Base-by-base conservation (phyloP, 2,888 invertebrate species). In the Syrista parreyssii region DNA sequence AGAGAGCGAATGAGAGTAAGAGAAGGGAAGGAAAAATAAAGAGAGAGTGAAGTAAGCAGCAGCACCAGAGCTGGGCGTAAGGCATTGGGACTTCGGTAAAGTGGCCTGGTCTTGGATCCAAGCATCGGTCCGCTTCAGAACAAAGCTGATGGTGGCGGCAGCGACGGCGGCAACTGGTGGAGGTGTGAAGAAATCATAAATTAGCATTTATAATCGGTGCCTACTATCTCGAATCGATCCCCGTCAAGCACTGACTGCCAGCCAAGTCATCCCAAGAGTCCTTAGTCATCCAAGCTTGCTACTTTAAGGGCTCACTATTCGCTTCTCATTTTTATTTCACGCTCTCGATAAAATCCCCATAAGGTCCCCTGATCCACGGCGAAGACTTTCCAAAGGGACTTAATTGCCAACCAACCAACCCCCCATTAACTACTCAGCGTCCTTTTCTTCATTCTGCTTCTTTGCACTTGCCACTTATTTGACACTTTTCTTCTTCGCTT, bases 181-280 rank as follows among this genome's bases (percentile, higher is more conserved):
- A 80, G 83, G 84, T 84, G 87, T 82, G 85, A 86, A 86, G 83
- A 83, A 87, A 86, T 86, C 83, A 81, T 86, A 86, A 88, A 89
- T 89, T 88, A 87, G 86, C 88, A 88, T 89, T 89, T 85, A 83
- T 87, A 86, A 89, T 88, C 85, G 83, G 79, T 80, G 77, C 77
- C 31, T 31, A 2, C 75, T 83, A 84, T 85, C 85, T 86, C 76
- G 79, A 84, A 81, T 86, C 81, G 82, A 86, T 87, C 84, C 82
- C 78, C 75, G 79, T 80, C 80, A 82, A 82, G 83, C 81, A 83
- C 81, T 80, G 79, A 79, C 82, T 80, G 81, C 82, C 83, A 79
- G 83, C 77, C 83, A 80, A 85, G 85, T 85, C 84, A 85, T 79
- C 82, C 83, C 82, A 80, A 79, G 79, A 55, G 78, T 73, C 78